Evolutionary conservation across 2,888 invertebrate genomes (phyloP).

Genomic region (Drosophila fulvimacula): DNA sequence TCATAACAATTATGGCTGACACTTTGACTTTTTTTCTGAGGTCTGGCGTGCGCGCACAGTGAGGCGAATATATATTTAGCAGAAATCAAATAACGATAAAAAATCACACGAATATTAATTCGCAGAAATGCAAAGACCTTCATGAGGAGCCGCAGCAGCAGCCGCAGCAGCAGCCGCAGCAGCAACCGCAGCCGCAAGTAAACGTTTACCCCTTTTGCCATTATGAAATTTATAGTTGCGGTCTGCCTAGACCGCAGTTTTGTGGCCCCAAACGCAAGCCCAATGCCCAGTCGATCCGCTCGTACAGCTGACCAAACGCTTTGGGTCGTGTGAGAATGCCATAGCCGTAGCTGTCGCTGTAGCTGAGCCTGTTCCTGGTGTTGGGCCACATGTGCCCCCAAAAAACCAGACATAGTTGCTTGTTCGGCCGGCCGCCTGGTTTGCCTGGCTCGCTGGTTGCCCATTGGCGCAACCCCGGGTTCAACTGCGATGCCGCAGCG

Average conservation of each 20-base stretch:
- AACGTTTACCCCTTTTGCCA: slow-evolving; percentile 66
- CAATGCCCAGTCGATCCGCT: slow-evolving; percentile 30
- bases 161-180: slow-evolving; percentile 18
- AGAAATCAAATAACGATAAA: slow-evolving; percentile 81
- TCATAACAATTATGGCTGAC: slow-evolving; percentile 51
- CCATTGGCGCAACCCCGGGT: slow-evolving; percentile 75
- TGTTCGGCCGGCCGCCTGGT: slow-evolving; percentile 28
- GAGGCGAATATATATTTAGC: slow-evolving; percentile 50
- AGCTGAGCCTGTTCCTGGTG: slow-evolving; percentile 30
- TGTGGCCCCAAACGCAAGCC: slow-evolving; percentile 22
- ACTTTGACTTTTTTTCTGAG: slow-evolving; percentile 45
- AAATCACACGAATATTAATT: slow-evolving; percentile 83
- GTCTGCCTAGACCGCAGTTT: slow-evolving; percentile 60
- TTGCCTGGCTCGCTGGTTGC: slow-evolving; percentile 18
- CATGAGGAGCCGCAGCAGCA: slow-evolving; percentile 36
- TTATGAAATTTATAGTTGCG: slow-evolving; percentile 77
- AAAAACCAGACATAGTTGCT: slow-evolving; percentile 32
- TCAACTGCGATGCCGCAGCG: slow-evolving; percentile 66
- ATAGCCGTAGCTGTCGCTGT: slow-evolving; percentile 21
- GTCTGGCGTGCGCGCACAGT: slow-evolving; percentile 9
- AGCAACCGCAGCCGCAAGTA: slow-evolving; percentile 25
- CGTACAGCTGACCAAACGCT: slow-evolving; percentile 47
- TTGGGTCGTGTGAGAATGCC: slow-evolving; percentile 73
- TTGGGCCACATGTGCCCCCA: slow-evolving; percentile 70
- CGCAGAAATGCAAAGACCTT: slow-evolving; percentile 81